These are phyloP conservation scores for Drosophila fulvimacula DNA, from an alignment of 2,888 invertebrate species.

Conservation along the genomic window DNA sequence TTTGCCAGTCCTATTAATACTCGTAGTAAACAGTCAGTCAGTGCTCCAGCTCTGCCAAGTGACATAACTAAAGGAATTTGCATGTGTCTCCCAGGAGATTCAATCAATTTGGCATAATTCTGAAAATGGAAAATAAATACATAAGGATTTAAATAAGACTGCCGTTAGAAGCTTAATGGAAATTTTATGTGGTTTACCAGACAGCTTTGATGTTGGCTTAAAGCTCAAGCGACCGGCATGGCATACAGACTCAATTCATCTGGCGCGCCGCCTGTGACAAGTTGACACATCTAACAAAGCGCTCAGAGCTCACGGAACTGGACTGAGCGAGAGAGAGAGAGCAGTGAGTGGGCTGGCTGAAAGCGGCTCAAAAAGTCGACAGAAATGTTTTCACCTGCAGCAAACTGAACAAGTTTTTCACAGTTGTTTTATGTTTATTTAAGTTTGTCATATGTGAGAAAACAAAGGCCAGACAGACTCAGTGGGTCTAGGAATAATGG, in stretches of 20 bases:
- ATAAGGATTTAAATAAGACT: slow-evolving; percentile 13
- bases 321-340: background rate
- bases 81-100: slow-evolving; percentile 12
- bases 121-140: slow-evolving; percentile 22
- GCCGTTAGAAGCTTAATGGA: slow-evolving; percentile 15
- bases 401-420: slow-evolving; percentile 19
- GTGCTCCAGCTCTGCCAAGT: background rate
- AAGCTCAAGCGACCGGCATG: slow-evolving; percentile 27
- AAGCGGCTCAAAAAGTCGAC: background rate
- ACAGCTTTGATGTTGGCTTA: slow-evolving; percentile 33
- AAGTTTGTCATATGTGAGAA: slow-evolving; percentile 23
- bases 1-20: background rate
- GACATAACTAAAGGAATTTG: slow-evolving; percentile 1
- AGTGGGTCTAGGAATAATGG: background rate
- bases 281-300: slow-evolving; percentile 46
- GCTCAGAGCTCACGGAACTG: background rate
- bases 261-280: slow-evolving; percentile 24
- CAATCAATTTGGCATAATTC: slow-evolving; percentile 19
- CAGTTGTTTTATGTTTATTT: slow-evolving; percentile 7
- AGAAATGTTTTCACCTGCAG: slow-evolving; percentile 30
- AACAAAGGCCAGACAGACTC: slow-evolving; percentile 1
- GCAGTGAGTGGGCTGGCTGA: background rate
- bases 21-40: background rate
- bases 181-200: slow-evolving; percentile 32
- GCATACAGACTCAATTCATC: slow-evolving; percentile 24